Conservation (phyloP, 2,797 vertebrate genomes). For the Cirrhinus molitorella region DNA sequence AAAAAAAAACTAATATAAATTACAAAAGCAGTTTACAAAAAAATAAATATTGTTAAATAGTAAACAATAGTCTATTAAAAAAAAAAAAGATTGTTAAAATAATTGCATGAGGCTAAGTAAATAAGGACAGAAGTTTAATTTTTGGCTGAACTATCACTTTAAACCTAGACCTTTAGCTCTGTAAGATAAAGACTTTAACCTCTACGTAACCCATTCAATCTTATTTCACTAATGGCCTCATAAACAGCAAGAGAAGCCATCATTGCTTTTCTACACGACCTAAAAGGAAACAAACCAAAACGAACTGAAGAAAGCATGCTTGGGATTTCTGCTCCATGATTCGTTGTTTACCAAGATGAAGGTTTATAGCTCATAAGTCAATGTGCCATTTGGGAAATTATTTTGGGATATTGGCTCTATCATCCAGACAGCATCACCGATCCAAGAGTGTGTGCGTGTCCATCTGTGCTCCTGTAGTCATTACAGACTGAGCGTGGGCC, state of each 20-base stretch:
- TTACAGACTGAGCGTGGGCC: constrained; percentile 34
- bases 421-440: constrained; percentile 17
- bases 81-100: background rate
- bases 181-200: background rate
- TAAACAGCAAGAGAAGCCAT: background rate
- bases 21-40: background rate
- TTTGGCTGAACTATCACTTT: background rate
- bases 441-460: constrained; percentile 38
- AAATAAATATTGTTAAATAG: background rate
- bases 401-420: constrained; percentile 30
- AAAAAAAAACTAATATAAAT: background rate
- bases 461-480: constrained; percentile 56
- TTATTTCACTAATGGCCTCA: constrained; percentile 24
- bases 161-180: background rate
- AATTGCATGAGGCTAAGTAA: background rate
- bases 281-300: background rate
- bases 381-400: constrained; percentile 43
- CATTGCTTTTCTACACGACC: background rate
- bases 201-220: background rate
- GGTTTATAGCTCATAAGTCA: constrained; percentile 26
- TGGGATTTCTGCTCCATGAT: background rate
- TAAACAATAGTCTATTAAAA: background rate
- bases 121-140: background rate
- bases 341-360: constrained; percentile 20
- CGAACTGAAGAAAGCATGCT: background rate